Percentiles rank a stretch among this genome's conserved stretches.
These are phyloP conservation scores for Drosophila sucinea DNA, from an alignment of 1,140 invertebrate genomes.

Conservation along the genomic window DNA sequence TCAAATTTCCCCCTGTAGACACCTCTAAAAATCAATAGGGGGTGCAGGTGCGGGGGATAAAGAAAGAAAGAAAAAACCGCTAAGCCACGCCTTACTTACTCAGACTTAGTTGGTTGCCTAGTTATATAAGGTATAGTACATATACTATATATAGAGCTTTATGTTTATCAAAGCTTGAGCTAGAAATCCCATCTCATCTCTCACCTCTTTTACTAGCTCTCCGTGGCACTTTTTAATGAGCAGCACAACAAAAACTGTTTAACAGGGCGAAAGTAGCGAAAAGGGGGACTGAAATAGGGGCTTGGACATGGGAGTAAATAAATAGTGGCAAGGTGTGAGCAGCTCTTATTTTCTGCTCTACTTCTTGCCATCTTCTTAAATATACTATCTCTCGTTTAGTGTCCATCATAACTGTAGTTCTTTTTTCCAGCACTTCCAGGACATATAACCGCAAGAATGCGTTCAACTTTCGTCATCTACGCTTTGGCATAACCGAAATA, in stretches of 20 bases:
- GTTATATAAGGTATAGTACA: background rate
- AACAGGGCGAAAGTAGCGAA: background rate
- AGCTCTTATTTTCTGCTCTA: constrained; percentile 3
- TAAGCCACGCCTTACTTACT: background rate
- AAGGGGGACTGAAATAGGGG: background rate
- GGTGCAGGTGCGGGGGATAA: background rate
- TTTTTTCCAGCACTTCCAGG: too few species aligned
- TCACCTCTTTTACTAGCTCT: background rate
- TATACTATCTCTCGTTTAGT: background rate
- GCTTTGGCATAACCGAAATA: too few species aligned
- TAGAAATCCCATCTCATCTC: background rate
- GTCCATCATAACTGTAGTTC: background rate
- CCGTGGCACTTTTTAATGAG: constrained; percentile 52
- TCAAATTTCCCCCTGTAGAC: background rate
- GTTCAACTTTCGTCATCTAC: too few species aligned
- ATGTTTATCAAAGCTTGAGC: constrained; percentile 1
- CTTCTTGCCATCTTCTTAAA: background rate
- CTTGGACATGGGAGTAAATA: background rate
- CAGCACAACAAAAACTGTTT: constrained; percentile 17
- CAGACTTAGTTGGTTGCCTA: background rate
- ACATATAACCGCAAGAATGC: too few species aligned
- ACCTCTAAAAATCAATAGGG: background rate
- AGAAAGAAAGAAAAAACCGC: background rate
- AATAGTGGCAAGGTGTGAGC: background rate
- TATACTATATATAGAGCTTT: constrained; percentile 1